These are phyloP conservation scores for Halcyon leucocephala DNA, from an alignment of 2,797 vertebrate genomes.

Conservation along the genomic window DNA sequence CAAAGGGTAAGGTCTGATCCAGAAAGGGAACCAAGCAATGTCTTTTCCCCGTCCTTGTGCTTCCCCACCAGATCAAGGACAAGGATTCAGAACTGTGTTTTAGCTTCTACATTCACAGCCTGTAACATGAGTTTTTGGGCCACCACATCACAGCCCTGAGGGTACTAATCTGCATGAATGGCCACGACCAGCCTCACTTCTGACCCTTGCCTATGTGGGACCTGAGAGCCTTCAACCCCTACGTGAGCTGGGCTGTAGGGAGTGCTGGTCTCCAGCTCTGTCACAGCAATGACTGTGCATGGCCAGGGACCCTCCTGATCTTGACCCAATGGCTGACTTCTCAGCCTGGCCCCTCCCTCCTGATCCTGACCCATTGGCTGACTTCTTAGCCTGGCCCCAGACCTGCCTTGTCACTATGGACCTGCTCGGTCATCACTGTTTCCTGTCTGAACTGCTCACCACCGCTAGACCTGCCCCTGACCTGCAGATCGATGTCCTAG, in stretches of 20 bases:
- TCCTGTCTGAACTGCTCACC: background rate
- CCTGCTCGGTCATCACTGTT: background rate
- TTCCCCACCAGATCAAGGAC: background rate
- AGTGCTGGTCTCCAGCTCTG: background rate
- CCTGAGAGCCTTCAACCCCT: background rate
- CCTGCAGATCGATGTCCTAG: background rate
- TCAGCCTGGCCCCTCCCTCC: background rate
- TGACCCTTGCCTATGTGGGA: background rate
- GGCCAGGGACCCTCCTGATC: background rate
- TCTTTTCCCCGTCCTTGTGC: background rate
- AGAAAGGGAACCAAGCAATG: background rate
- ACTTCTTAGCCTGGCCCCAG: background rate
- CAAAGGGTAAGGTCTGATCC: background rate
- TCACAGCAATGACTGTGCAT: background rate
- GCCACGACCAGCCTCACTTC: background rate
- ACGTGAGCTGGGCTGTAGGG: background rate
- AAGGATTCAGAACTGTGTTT: background rate
- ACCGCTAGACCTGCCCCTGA: background rate
- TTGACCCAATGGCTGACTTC: background rate
- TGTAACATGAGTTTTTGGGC: background rate
- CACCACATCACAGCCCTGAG: background rate
- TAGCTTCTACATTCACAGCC: background rate
- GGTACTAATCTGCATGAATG: background rate
- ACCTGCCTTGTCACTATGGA: background rate
- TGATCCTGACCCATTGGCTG: background rate